Evolutionary conservation across 2,113 vertebrate genomes (phyloP).

Genomic region (Phrynosoma platyrhinos): DNA sequence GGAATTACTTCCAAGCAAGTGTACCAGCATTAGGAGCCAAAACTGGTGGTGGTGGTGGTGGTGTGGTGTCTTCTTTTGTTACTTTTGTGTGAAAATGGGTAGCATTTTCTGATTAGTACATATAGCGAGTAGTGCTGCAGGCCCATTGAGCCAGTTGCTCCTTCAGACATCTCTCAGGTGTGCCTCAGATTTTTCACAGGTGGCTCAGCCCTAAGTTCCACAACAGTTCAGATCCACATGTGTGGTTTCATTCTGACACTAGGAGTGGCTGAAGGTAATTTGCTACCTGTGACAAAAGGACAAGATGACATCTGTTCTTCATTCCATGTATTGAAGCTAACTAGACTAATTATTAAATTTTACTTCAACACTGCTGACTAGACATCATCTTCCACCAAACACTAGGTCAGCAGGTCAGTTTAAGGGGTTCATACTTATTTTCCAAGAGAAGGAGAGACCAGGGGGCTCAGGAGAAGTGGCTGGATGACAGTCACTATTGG

Average conservation of each 20-base stretch:
- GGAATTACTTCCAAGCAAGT: not conserved
- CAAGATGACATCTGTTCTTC: not conserved
- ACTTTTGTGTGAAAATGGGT: not conserved
- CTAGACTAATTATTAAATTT: not conserved
- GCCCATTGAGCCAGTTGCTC: too few species aligned
- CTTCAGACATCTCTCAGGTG: not conserved
- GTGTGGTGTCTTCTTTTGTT: too few species aligned
- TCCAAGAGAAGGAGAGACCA: not conserved
- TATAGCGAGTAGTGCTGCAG: not conserved
- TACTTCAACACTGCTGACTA: not conserved
- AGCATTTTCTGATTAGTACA: not conserved
- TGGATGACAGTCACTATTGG: not conserved
- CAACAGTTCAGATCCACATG: not conserved
- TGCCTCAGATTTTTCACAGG: not conserved
- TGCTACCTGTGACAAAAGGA: not conserved
- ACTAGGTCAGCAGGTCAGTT: too few species aligned
- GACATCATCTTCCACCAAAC: not conserved
- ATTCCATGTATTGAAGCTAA: not conserved
- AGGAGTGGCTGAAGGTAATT: not conserved
- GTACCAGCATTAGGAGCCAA: not conserved
- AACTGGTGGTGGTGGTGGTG: not conserved
- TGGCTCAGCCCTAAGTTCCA: not conserved
- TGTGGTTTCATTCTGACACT: too few species aligned
- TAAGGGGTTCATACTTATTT: too few species aligned
- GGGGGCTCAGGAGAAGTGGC: not conserved